These are phyloP conservation scores for Ia io DNA, from an alignment of 2,113 vertebrate genomes.

Conservation along the genomic window DNA sequence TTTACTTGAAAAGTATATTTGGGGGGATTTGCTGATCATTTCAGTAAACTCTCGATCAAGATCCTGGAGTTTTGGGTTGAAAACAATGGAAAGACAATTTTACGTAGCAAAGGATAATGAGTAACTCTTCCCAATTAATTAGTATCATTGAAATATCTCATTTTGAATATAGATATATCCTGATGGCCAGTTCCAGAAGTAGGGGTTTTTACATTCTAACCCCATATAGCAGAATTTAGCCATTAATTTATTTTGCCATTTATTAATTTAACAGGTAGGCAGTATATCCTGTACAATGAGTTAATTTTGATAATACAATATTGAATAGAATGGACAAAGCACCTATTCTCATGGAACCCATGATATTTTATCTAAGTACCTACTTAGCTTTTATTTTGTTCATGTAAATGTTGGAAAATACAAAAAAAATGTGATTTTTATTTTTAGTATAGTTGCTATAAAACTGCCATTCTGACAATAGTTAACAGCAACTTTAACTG, in stretches of 20 bases:
- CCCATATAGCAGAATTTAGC: not conserved
- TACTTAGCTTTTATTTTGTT: slow-evolving; percentile 14
- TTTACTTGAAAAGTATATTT: not conserved
- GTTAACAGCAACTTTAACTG: not conserved
- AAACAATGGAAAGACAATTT: not conserved
- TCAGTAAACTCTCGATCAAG: not conserved
- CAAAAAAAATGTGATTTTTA: not conserved
- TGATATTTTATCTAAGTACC: not conserved
- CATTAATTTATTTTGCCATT: not conserved
- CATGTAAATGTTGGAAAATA: not conserved
- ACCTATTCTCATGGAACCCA: not conserved
- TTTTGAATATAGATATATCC: not conserved
- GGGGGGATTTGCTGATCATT: not conserved
- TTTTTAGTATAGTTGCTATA: slow-evolving; percentile 21
- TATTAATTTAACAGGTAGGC: not conserved
- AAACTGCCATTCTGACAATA: not conserved
- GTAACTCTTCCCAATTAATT: not conserved
- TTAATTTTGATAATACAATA: not conserved
- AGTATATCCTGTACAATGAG: not conserved
- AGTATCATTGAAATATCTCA: not conserved
- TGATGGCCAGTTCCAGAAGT: not conserved
- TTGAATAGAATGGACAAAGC: not conserved
- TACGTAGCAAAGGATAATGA: not conserved
- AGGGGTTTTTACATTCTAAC: not conserved
- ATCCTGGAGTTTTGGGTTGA: not conserved